These are phyloP conservation scores for Heptranchias perlo DNA, from an alignment of 2,113 vertebrate genomes.

Conservation along the genomic window DNA sequence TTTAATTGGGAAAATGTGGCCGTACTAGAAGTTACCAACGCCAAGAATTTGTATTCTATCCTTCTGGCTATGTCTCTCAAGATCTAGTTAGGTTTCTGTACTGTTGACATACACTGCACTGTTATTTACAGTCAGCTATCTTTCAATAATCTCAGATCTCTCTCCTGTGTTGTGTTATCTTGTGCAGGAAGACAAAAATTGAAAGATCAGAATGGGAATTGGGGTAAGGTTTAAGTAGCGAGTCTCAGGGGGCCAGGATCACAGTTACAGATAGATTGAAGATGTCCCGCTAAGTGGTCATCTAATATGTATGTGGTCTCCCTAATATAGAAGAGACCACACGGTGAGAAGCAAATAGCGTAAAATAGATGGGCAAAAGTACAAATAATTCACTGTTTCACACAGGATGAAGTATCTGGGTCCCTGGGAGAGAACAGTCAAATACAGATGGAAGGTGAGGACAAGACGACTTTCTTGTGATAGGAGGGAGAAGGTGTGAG, in stretches of 20 bases:
- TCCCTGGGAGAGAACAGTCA: not conserved
- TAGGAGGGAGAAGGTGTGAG: not conserved
- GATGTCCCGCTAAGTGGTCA: not conserved
- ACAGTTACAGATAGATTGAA: not conserved
- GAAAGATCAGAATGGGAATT: too few species aligned
- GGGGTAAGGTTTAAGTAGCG: not conserved
- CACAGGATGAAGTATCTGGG: not conserved
- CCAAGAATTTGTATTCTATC: too few species aligned
- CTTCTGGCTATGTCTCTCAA: too few species aligned
- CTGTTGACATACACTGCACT: too few species aligned
- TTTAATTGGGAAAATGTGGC: not conserved
- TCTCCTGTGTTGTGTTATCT: too few species aligned
- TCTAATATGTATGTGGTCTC: not conserved
- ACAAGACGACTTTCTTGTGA: not conserved
- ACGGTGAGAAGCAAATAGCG: not conserved
- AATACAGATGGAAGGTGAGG: not conserved
- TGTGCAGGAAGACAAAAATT: too few species aligned
- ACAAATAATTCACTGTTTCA: too few species aligned
- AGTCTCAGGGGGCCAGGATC: not conserved
- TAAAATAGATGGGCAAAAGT: not conserved
- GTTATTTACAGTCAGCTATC: too few species aligned
- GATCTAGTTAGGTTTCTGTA: too few species aligned
- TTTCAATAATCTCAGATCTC: too few species aligned
- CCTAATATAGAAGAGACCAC: not conserved
- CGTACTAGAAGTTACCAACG: too few species aligned